Base-by-base conservation (phyloP, 2,888 invertebrate species). In the Agriotes lineatus region DNA sequence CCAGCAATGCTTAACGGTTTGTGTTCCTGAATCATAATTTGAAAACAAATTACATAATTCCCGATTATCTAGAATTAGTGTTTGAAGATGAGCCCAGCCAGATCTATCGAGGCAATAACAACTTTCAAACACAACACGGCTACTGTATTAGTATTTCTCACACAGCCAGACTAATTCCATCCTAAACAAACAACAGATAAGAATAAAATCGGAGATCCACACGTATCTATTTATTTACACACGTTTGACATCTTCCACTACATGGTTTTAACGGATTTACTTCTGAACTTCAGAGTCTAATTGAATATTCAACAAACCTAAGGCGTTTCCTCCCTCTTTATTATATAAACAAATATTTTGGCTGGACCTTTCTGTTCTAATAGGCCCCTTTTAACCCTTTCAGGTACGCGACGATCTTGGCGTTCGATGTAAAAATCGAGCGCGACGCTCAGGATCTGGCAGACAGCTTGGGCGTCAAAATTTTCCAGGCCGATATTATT, bases 391-490 rank as follows among this genome's bases (percentile, higher is more conserved):
- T 16, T 35, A 5, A 37, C 2, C 39, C n/a, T 83, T 82, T 6
- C 82, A 95, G 95, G 84, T 96, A 93, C 85, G 99, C 99, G 56
- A 96, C 96, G 67, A 99, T 99, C 82, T 88, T 99, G 77, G 99
- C 99, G n/a, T 99, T 99, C 83, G 99, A 99, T 85, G 99, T 99
- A 16, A 97, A 97, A 87, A 91, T 99, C 63, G 99, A 99, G 83
- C 90, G 95, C 67, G 99, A 99, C 82, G 99, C 99, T 1, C 99
- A 99, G 86, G 97, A 98, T 80, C 86, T 99, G 84, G 99, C 99
- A 0, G 99, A 99, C 83, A 90, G 91, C 67, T 85, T 97, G 69
- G 96, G 96, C 64, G 96, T 98, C 61, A 95, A 93, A 86, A 96
- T 99, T 83, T 99, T 99, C 90, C 91, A 95, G 73, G 99, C 99